Percentiles rank a stretch among this genome's conserved stretches.
Evolutionary conservation across 2,113 vertebrate genomes (phyloP).

Genomic region (Desmodus rotundus): DNA sequence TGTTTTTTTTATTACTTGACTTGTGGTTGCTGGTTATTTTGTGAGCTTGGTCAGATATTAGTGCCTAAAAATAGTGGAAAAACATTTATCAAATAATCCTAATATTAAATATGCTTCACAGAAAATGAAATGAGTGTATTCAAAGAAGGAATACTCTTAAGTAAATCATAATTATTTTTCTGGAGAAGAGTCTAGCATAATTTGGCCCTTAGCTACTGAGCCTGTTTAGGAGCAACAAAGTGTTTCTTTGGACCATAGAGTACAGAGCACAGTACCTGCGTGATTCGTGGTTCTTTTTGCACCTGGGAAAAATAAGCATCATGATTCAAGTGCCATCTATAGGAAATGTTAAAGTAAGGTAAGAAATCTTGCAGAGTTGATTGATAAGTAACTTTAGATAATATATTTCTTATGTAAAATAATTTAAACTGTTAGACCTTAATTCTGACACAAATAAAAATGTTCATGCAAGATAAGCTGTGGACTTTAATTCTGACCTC

Average conservation of each 20-base stretch:
- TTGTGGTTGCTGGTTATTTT: neutral
- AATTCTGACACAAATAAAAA: conserved; percentile 43
- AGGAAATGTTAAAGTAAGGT: conserved; percentile 40
- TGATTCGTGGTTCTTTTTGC: neutral
- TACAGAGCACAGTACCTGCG: neutral
- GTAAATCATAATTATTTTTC: conserved; percentile 35
- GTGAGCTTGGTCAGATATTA: neutral
- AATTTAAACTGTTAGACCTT: neutral
- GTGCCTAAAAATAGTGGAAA: conserved; percentile 4
- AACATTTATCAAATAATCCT: neutral
- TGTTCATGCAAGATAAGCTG: neutral
- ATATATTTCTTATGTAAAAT: neutral
- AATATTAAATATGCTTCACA: conserved; percentile 7
- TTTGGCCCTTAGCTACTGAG: neutral
- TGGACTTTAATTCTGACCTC: neutral
- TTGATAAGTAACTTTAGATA: conserved; percentile 5
- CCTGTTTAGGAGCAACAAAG: neutral
- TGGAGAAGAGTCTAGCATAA: neutral
- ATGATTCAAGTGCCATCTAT: conserved; percentile 61
- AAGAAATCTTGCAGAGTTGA: neutral
- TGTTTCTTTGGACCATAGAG: neutral
- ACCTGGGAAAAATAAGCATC: neutral
- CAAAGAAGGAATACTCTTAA: conserved; percentile 20
- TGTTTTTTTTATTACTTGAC: conserved; percentile 19
- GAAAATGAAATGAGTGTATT: conserved; percentile 37